Evolutionary conservation across 2,888 invertebrate genomes (phyloP).

Genomic region (Hybos culiciformis): DNA sequence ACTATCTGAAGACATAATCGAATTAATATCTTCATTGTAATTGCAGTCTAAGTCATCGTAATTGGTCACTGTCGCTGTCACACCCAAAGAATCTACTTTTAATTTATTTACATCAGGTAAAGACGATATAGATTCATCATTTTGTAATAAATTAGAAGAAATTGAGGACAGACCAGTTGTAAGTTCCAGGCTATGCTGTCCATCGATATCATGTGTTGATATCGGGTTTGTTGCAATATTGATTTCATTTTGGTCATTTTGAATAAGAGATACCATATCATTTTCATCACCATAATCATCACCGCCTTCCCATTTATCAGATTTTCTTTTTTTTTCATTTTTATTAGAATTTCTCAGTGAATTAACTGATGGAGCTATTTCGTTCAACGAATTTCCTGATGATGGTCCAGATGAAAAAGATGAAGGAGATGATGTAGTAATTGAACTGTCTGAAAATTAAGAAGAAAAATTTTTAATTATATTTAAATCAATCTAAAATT

Average conservation of each 20-base stretch:
- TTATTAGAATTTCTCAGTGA: not conserved
- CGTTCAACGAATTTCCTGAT: conserved; percentile 18
- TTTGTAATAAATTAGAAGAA: conserved; percentile 13
- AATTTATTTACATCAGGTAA: not conserved
- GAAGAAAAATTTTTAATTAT: conserved; percentile 14
- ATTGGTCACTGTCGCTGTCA: not conserved
- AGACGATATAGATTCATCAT: conserved; percentile 5
- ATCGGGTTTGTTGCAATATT: too few relatives aligned
- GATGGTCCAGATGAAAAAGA: conserved; percentile 34
- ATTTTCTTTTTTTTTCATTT: not conserved
- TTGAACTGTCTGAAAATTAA: conserved; percentile 23
- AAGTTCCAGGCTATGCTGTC: too few relatives aligned
- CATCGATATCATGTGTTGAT: too few relatives aligned
- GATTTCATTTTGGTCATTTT: too few relatives aligned
- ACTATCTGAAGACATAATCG: too few relatives aligned
- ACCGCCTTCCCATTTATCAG: not conserved
- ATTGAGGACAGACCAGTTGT: not conserved
- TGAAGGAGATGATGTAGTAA: conserved; percentile 34
- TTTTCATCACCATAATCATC: conserved; percentile 13
- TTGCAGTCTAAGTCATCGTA: too few relatives aligned
- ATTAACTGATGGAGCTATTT: not conserved
- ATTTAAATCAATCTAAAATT: too few relatives aligned
- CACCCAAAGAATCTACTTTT: not conserved
- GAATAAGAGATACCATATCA: not conserved
- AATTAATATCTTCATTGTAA: too few relatives aligned